Evolutionary conservation across 2,113 vertebrate species (phyloP).

Genomic region (Actinemys pallida): DNA sequence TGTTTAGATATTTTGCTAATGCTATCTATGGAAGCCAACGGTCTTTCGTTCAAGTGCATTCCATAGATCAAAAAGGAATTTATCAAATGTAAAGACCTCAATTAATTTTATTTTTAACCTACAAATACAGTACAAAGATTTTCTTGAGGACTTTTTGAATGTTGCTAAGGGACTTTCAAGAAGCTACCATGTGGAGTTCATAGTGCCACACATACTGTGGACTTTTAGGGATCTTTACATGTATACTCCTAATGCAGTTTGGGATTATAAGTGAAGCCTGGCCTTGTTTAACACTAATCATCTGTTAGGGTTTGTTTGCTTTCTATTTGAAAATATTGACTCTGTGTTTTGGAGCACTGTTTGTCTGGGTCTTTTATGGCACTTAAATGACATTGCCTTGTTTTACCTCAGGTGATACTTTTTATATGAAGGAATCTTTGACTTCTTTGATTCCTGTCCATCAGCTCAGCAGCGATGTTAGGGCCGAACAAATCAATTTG

Average conservation of each 20-base stretch:
- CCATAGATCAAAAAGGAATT: neutral
- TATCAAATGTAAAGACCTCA: neutral
- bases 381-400: neutral
- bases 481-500: neutral
- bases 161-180: accelerated
- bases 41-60: neutral
- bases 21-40: neutral
- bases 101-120: neutral
- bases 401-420: neutral
- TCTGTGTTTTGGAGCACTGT: neutral
- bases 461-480: neutral
- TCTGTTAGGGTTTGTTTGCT: neutral
- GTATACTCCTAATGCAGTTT: neutral
- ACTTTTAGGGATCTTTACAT: neutral
- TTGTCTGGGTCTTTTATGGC: neutral
- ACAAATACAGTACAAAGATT: accelerated
- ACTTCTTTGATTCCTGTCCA: neutral
- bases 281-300: neutral
- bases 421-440: neutral
- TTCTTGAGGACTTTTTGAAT: neutral
- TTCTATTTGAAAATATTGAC: neutral
- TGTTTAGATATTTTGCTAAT: neutral
- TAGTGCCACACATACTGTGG: accelerated
- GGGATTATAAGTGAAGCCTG: neutral
- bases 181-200: neutral